Evolutionary conservation across 1,140 invertebrate species (phyloP).

Genomic region (Drepana arcuata): DNA sequence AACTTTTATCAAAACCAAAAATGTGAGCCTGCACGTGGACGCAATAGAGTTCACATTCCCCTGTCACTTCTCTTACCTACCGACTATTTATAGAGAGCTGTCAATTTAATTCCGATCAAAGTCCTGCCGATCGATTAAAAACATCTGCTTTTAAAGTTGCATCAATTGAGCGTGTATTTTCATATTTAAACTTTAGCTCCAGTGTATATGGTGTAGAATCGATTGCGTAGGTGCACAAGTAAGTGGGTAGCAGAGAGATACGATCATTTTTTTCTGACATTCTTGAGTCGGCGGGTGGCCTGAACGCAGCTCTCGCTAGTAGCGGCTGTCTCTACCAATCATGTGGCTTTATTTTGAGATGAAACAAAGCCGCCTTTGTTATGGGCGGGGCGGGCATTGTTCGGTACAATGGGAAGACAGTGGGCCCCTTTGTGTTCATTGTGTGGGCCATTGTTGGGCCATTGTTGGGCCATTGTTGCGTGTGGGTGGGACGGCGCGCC

Average conservation of each 20-base stretch:
- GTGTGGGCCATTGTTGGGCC: slow-evolving; percentile 32
- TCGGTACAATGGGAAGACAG: slow-evolving; percentile 55
- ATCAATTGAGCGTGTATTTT: too few relatives aligned
- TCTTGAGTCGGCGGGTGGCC: slow-evolving; percentile 44
- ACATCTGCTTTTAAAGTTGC: slow-evolving; percentile 27
- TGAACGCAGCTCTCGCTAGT: slow-evolving; percentile 5
- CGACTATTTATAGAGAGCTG: slow-evolving; percentile 37
- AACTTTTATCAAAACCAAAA: too few relatives aligned
- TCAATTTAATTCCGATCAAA: slow-evolving; percentile 43
- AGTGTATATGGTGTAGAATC: slow-evolving; percentile 5
- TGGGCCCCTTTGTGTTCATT: slow-evolving; percentile 34
- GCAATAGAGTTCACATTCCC: slow-evolving; percentile 1
- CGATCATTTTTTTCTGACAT: slow-evolving; percentile 25
- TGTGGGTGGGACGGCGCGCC: slow-evolving; percentile 13
- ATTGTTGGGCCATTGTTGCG: too few relatives aligned
- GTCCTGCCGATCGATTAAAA: slow-evolving; percentile 28
- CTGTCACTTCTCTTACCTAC: too few relatives aligned
- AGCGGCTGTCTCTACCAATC: slow-evolving; percentile 33
- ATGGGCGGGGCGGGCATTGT: slow-evolving; percentile 44
- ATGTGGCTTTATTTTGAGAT: slow-evolving; percentile 19
- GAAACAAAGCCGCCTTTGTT: slow-evolving; percentile 51
- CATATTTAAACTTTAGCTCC: background rate
- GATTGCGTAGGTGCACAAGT: slow-evolving; percentile 1
- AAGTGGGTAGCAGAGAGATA: slow-evolving; percentile 30
- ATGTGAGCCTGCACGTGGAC: too few relatives aligned